phyloP scores from a whole-genome alignment of 2,113 vertebrate species.

The Hepsetus odoe region DNA sequence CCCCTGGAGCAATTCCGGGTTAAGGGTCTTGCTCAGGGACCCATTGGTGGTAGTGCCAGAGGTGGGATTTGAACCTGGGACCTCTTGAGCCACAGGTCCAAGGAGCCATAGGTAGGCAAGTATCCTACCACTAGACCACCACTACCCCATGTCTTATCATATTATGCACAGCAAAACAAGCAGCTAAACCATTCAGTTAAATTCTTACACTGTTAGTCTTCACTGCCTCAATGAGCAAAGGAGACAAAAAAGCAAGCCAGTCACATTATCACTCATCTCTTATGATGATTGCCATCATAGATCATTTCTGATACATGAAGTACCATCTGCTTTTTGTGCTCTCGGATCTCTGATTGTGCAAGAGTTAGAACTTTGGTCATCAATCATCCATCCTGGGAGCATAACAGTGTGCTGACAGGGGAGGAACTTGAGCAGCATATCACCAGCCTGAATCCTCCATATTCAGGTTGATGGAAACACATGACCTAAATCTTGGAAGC shows the following conservation, averaged over 20 bases:
- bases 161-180: no score
- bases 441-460: not conserved
- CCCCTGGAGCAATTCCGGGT: no score
- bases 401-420: slow-evolving; percentile 1
- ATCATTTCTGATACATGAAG: slow-evolving; percentile 47
- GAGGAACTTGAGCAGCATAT: slow-evolving; percentile 22
- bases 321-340: slow-evolving; percentile 40
- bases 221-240: no score
- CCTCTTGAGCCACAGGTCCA: no score
- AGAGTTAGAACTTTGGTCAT: slow-evolving; percentile 37
- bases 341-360: slow-evolving; percentile 9
- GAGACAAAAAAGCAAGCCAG: not conserved
- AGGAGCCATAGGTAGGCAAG: no score
- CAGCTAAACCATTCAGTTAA: no score
- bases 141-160: no score
- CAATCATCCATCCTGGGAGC: slow-evolving; percentile 46
- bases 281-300: slow-evolving; percentile 5
- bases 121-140: no score
- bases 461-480: slow-evolving; percentile 12
- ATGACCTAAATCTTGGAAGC: slow-evolving; percentile 33
- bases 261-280: slow-evolving; percentile 1
- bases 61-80: no score
- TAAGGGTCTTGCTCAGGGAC: no score
- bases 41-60: no score
- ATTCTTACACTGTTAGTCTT: no score